Percentiles rank a stretch among this genome's conserved stretches.
These are phyloP conservation scores for Norana najaformis DNA, from an alignment of 2,888 invertebrate species.

Conservation along the genomic window DNA sequence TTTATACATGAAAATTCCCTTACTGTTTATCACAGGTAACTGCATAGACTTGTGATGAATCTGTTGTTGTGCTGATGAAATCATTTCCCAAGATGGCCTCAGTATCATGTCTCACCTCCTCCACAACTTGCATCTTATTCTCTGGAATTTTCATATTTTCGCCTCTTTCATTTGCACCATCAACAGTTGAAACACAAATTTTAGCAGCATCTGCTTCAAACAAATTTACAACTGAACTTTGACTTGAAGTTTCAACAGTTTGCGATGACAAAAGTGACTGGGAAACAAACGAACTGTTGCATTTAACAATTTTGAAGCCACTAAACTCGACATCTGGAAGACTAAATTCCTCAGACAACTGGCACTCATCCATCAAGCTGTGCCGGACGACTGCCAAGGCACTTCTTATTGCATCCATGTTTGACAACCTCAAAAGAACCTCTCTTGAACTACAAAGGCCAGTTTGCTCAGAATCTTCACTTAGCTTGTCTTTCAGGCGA, in stretches of 20 bases:
- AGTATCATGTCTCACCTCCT: background rate
- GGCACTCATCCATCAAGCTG: background rate
- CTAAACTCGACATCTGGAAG: background rate
- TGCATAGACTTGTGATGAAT: background rate
- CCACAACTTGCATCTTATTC: background rate
- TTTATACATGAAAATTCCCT: background rate
- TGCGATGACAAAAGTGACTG: background rate
- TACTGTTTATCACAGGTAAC: background rate
- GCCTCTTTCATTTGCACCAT: slow-evolving; percentile 3
- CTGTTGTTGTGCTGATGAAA: background rate
- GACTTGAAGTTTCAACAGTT: background rate
- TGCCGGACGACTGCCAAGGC: background rate
- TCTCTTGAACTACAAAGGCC: background rate
- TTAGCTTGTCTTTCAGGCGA: background rate
- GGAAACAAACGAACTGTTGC: background rate
- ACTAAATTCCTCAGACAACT: background rate
- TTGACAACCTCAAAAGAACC: background rate
- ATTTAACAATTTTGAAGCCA: background rate
- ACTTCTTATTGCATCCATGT: background rate
- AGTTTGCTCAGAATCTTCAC: background rate
- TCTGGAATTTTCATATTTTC: background rate
- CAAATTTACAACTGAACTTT: background rate
- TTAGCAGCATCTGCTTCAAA: background rate
- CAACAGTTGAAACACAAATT: background rate
- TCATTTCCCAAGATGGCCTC: background rate